phyloP scores from a whole-genome alignment of 2,888 invertebrate genomes.

The Pteria penguin region DNA sequence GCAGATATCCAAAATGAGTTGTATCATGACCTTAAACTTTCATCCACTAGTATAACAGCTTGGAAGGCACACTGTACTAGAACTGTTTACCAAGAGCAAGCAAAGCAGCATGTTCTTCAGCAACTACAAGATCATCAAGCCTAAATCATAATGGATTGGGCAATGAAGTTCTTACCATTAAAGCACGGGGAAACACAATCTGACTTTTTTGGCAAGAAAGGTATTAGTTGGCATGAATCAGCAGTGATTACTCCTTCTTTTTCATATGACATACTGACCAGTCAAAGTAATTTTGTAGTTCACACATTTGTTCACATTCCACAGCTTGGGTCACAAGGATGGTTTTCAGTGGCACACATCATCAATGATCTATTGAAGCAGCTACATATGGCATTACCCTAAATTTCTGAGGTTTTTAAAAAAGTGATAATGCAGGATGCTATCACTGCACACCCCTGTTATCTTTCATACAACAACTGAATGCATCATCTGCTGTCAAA shows the following conservation, averaged over 20 bases:
- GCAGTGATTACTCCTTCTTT: neutral
- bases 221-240: conserved; percentile 12
- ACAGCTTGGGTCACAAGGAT: conserved; percentile 3
- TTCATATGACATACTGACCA: neutral
- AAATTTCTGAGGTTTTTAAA: conserved; percentile 6
- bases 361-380: conserved; percentile 4
- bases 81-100: conserved; percentile 6
- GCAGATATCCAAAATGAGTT: conserved; percentile 1
- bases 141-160: conserved; percentile 11
- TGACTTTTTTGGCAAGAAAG: conserved; percentile 18
- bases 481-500: neutral
- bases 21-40: neutral
- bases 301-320: conserved; percentile 7
- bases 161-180: conserved; percentile 11
- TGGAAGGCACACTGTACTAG: conserved; percentile 17
- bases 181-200: neutral
- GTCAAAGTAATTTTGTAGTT: neutral
- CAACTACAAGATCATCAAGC: neutral
- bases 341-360: conserved; percentile 23
- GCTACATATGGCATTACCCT: neutral
- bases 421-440: conserved; percentile 25
- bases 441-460: conserved; percentile 15
- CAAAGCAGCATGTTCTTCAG: neutral
- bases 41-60: neutral
- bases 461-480: conserved; percentile 6